Conservation (phyloP, 1,140 invertebrate genomes). For the Diploscapter pachys region DNA sequence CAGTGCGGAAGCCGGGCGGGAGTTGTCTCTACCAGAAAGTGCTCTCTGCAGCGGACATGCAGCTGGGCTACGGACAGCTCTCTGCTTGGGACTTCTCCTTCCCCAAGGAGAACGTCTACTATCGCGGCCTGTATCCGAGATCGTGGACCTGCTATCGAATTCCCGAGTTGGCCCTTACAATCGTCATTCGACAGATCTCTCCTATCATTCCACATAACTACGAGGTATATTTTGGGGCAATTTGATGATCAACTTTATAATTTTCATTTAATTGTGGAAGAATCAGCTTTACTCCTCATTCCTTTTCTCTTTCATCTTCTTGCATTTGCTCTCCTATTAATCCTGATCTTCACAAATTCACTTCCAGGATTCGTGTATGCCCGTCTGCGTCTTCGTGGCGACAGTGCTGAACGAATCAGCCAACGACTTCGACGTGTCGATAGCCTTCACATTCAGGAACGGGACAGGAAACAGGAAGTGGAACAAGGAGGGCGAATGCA, state of each 20-base stretch:
- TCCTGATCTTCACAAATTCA: not conserved
- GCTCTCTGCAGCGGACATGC: conserved; percentile 59
- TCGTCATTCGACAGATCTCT: conserved; percentile 80
- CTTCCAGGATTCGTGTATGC: conserved; percentile 75
- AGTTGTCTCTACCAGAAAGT: conserved; percentile 38
- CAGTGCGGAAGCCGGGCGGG: conserved; percentile 66
- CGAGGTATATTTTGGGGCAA: conserved; percentile 62
- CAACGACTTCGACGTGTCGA: conserved; percentile 72
- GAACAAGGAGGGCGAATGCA: conserved; percentile 66
- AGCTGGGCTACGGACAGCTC: conserved; percentile 78
- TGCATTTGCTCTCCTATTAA: not conserved
- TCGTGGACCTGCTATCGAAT: conserved; percentile 85
- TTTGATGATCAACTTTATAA: conserved; percentile 26
- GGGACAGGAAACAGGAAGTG: conserved; percentile 72
- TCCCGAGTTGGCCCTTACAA: conserved; percentile 72
- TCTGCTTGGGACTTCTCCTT: conserved; percentile 57
- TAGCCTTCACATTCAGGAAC: conserved; percentile 86
- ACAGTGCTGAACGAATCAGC: conserved; percentile 72
- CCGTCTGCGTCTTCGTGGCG: conserved; percentile 83
- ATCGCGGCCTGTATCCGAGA: conserved; percentile 81
- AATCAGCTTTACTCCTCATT: too few species aligned
- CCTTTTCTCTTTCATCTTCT: conserved; percentile 49
- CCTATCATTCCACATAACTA: conserved; percentile 92
- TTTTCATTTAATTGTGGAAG: conserved; percentile 20
- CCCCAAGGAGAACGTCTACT: conserved; percentile 67